Evolutionary conservation across 2,888 invertebrate species (phyloP), one percentile per base, ranked within the genome.

Genomic region (Trachelus troglodyta): DNA sequence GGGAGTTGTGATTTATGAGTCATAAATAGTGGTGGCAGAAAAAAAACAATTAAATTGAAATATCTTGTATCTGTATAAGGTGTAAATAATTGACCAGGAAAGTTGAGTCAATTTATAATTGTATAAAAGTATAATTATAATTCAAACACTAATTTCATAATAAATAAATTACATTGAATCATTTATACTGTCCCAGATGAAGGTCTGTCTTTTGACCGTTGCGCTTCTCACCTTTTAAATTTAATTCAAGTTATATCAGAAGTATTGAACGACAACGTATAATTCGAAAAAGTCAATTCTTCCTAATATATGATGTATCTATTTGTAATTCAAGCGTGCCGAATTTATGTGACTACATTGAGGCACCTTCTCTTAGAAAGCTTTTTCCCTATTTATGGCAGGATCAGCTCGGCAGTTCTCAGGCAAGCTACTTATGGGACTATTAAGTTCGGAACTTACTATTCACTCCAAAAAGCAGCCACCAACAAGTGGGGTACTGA

Each of bases 391-490:
- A 79, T 79, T 23, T 34, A 34, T 74, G 31, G 56, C 92, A 98
- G 98, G 76, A 97, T 98, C 89, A 96, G 96, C 94, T 98, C 98
- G 76, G 98, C 98, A 73, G 95, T 98, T 76, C 93, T 98, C 79
- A 94, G 98, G 3, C 98, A 98, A 92, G 97, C 98, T 40, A 98
- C 97, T 69, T 98, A 98, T 92, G 98, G 98, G 85, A 98, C 98
- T 68, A 97, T 98, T 82, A 98, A 98, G 92, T 98, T 98, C 91
- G 98, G 98, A 84, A 97, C 98, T 15, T 98, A 98, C 92, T 98
- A 98, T 91, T 95, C 97, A 1, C 92, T 98, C 84, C 98, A 98
- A 92, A 94, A 95, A 88, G 91, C 94, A 80, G 88, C 88, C 69
- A 83, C 82, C 73, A 87, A 90, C 40, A 88, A 82, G 75, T 91